These are phyloP conservation scores for Alouatta palliata DNA, from an alignment of 2,113 vertebrate genomes.

Conservation along the genomic window DNA sequence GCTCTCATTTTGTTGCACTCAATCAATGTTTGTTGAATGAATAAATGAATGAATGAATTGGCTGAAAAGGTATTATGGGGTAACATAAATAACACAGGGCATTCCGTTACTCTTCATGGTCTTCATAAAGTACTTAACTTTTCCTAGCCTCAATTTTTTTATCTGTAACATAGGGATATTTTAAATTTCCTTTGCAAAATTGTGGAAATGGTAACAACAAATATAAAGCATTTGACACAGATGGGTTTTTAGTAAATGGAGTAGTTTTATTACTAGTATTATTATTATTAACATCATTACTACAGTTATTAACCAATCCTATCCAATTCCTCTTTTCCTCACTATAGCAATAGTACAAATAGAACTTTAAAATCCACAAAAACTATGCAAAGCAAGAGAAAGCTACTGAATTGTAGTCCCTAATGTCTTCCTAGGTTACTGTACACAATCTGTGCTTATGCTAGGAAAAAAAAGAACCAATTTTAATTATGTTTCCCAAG, in stretches of 20 bases:
- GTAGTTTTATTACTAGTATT: background rate
- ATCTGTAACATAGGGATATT: background rate
- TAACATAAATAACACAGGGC: background rate
- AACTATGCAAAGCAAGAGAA: background rate
- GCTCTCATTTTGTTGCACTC: slow-evolving; percentile 9
- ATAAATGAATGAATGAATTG: slow-evolving; percentile 34
- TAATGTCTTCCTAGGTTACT: background rate
- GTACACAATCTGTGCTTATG: background rate
- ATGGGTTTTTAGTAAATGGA: background rate
- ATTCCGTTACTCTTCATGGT: background rate
- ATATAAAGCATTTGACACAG: slow-evolving; percentile 2
- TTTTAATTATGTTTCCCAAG: slow-evolving; percentile 21
- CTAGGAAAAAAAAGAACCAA: background rate
- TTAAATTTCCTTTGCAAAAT: slow-evolving; percentile 19
- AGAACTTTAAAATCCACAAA: background rate
- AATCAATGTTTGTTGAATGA: slow-evolving; percentile 26
- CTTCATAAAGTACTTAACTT: slow-evolving; percentile 38
- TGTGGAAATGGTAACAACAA: background rate
- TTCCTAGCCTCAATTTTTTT: background rate
- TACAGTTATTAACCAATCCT: background rate
- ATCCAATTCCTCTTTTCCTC: background rate
- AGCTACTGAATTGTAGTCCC: background rate
- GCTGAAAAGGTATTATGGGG: background rate
- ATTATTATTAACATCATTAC: background rate
- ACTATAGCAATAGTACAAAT: background rate